Evolutionary conservation across 2,888 invertebrate species (phyloP).

Genomic region (Sarcophaga carnaria): DNA sequence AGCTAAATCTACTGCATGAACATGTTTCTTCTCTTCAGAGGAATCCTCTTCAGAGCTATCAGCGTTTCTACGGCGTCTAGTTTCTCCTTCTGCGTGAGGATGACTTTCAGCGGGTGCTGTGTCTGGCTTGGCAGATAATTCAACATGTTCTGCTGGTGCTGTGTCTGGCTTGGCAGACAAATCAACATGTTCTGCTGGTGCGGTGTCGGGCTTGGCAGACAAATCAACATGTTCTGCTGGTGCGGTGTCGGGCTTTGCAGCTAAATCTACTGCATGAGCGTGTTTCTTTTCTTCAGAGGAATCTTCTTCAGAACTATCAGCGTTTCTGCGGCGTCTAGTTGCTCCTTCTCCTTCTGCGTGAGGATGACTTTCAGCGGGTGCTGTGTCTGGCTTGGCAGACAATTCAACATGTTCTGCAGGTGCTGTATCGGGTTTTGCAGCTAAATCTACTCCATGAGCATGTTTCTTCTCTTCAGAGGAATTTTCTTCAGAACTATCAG

Average conservation of each 20-base stretch:
- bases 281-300: constrained; percentile 51
- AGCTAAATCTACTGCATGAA: not conserved
- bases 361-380: not conserved
- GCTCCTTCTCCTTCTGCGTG: not conserved
- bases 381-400: not conserved
- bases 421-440: not conserved
- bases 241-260: not conserved
- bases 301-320: constrained; percentile 40
- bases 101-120: not conserved
- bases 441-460: not conserved
- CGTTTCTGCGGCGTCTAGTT: not conserved
- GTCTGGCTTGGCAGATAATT: not conserved
- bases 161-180: not conserved
- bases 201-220: not conserved
- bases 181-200: not conserved
- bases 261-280: not conserved
- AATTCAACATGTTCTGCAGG: not conserved
- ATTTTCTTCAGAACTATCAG: constrained; percentile 40
- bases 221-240: not conserved
- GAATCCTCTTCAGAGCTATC: constrained; percentile 49
- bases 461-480: constrained; percentile 49
- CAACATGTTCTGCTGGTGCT: not conserved
- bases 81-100: not conserved
- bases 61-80: not conserved
- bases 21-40: constrained; percentile 45